phyloP scores from a whole-genome alignment of 2,113 vertebrate species.

The Oreochromis spilurus region DNA sequence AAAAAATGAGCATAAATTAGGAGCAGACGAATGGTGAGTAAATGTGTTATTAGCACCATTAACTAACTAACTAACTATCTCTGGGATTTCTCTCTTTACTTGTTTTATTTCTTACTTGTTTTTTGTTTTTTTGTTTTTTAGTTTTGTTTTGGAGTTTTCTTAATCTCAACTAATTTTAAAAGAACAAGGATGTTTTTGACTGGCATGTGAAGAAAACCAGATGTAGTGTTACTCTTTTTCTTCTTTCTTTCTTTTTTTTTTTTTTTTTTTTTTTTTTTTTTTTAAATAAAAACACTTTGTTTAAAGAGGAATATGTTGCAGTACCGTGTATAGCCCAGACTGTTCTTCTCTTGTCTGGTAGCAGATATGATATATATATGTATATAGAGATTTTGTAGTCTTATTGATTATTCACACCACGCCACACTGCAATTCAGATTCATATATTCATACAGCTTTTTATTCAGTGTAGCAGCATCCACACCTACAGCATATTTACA shows the following conservation, averaged over 20 bases:
- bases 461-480: background rate
- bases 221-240: background rate
- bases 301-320: background rate
- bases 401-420: background rate
- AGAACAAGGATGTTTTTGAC: background rate
- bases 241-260: fast-evolving
- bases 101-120: background rate
- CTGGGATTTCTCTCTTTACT: background rate
- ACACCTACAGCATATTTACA: background rate
- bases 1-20: background rate
- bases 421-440: background rate
- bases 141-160: background rate
- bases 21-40: background rate
- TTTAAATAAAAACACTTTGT: background rate
- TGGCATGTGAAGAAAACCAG: background rate
- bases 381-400: background rate
- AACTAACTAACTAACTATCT: background rate
- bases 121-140: background rate
- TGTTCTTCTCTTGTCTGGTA: background rate
- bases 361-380: background rate
- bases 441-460: background rate
- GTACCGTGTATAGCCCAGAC: background rate
- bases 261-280: background rate
- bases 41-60: slow-evolving; percentile 10
- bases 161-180: background rate